These are phyloP conservation scores for Hypomesus transpacificus DNA, from an alignment of 2,113 vertebrate species.

Conservation along the genomic window DNA sequence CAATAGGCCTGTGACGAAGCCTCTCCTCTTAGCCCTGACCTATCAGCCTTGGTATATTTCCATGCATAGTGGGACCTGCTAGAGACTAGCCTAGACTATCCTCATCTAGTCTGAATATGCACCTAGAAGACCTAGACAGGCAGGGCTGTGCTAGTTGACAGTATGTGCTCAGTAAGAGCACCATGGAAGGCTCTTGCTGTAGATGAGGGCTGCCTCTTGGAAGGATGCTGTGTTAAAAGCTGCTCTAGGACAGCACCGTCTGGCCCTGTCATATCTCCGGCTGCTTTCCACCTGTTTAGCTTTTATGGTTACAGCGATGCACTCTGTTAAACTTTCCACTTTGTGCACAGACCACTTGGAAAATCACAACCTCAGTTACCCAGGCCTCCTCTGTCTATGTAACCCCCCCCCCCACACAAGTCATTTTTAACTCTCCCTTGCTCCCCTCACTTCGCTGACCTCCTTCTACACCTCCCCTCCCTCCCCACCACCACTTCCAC, in stretches of 20 bases:
- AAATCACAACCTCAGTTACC: conserved; percentile 47
- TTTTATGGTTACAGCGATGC: conserved; percentile 60
- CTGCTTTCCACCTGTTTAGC: conserved; percentile 54
- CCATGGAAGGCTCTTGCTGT: no score
- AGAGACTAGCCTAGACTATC: no score
- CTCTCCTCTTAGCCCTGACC: no score
- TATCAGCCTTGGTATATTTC: no score
- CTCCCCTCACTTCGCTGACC: not conserved
- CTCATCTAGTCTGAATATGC: not conserved
- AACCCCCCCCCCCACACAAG: not conserved
- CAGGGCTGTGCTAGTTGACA: no score
- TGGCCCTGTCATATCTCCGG: conserved; percentile 14
- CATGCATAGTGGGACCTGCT: no score
- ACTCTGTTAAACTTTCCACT: conserved; percentile 64
- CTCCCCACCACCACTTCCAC: not conserved
- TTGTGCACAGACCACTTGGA: conserved; percentile 45
- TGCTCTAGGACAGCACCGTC: no score
- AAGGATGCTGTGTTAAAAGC: not conserved
- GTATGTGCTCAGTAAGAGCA: no score
- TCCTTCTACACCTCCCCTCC: not conserved
- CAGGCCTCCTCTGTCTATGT: not conserved
- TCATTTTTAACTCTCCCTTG: not conserved
- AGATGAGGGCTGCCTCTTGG: no score
- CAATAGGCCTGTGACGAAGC: no score
- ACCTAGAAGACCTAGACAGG: not conserved